Evolutionary conservation across 1,140 invertebrate species (phyloP).

Genomic region (Pemphigus obesinymphae): DNA sequence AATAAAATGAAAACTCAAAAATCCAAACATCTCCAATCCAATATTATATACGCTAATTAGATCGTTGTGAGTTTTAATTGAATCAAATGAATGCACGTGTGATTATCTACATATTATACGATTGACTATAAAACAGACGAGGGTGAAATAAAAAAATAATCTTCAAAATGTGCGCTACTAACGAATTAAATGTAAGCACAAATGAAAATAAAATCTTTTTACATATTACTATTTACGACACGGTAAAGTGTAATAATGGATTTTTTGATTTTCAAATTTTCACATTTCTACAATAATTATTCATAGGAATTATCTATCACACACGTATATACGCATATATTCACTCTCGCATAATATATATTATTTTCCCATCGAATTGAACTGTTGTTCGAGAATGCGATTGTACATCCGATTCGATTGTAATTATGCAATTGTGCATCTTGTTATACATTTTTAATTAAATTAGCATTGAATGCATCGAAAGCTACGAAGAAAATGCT

Average conservation of each 20-base stretch:
- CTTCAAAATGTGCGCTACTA: not conserved
- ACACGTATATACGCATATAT: not conserved
- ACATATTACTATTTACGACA: not conserved
- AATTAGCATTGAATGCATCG: not conserved
- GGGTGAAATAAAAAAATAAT: not conserved
- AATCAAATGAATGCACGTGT: not conserved
- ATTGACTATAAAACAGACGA: not conserved
- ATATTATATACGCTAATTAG: not conserved
- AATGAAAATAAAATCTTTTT: not conserved
- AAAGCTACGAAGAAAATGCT: not conserved
- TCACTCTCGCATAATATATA: not conserved
- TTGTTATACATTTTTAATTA: conserved; percentile 22
- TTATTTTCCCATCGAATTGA: not conserved
- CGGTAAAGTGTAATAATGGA: no score
- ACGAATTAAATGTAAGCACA: not conserved
- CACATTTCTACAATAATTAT: conserved; percentile 6
- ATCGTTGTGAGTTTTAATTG: not conserved
- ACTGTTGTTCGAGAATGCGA: conserved; percentile 6
- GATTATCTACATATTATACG: not conserved
- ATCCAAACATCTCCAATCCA: not conserved
- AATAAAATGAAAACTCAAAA: not conserved
- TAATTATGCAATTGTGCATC: conserved; percentile 1
- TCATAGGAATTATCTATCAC: not conserved
- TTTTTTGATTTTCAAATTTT: not conserved
- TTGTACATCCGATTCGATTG: conserved; percentile 20